phyloP scores from a whole-genome alignment of 2,888 invertebrate species.

The Megastigmus dorsalis region DNA sequence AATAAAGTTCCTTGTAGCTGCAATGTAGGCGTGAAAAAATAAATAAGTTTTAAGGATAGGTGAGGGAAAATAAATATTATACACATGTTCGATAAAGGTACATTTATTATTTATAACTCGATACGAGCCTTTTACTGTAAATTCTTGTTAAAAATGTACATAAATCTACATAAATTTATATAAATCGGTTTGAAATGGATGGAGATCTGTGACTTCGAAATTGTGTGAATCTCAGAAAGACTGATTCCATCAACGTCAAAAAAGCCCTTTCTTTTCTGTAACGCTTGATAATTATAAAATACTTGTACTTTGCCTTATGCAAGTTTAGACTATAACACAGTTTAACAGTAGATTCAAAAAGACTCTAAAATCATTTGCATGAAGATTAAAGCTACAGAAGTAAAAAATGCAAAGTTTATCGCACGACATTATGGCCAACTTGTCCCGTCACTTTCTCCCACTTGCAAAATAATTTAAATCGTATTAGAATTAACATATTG shows the following conservation, averaged over 20 bases:
- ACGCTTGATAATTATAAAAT: conserved; percentile 52
- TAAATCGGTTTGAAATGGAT: conserved; percentile 48
- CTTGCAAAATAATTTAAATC: conserved; percentile 46
- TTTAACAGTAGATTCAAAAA: conserved; percentile 53
- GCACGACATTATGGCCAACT: conserved; percentile 54
- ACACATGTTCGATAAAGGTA: conserved; percentile 42
- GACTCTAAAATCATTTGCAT: conserved; percentile 54
- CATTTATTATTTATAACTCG: conserved; percentile 53
- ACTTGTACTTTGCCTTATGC: conserved; percentile 54
- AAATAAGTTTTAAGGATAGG: background rate
- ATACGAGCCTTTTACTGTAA: conserved; percentile 54
- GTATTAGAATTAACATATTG: conserved; percentile 24
- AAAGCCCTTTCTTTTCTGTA: conserved; percentile 37
- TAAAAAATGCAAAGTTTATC: conserved; percentile 55
- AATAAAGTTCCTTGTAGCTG: background rate
- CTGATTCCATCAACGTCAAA: conserved; percentile 44
- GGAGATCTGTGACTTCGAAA: conserved; percentile 48
- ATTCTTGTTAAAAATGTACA: conserved; percentile 54
- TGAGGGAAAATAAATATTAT: background rate
- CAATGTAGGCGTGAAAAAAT: background rate
- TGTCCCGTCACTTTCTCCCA: conserved; percentile 46
- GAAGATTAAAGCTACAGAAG: conserved; percentile 51
- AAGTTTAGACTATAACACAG: conserved; percentile 55
- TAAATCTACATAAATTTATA: conserved; percentile 51
- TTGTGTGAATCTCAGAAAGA: conserved; percentile 35